Evolutionary conservation across 2,888 invertebrate genomes (phyloP).

Genomic region (Hipparchia sbordonii): DNA sequence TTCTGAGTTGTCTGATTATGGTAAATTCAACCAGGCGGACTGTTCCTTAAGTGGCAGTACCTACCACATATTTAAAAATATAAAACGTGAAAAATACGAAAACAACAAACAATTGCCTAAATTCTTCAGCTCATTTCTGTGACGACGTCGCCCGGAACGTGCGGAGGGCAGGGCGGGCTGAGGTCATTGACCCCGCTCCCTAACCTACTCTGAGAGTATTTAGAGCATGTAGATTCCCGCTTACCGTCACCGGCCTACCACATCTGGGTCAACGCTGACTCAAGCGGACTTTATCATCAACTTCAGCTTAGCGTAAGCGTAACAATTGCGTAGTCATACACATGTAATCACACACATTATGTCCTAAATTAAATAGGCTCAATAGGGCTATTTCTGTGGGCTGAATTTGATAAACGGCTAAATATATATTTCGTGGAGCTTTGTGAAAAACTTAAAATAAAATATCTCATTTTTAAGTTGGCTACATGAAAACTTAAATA

Average conservation of each 20-base stretch:
- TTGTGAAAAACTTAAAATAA: neutral
- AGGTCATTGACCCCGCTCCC: constrained; percentile 74
- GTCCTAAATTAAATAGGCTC: constrained; percentile 31
- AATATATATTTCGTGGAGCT: neutral
- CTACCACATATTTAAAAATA: neutral
- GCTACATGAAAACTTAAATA: too few species aligned
- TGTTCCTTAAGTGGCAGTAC: neutral
- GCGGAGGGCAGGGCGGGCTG: constrained; percentile 59
- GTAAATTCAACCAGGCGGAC: too few species aligned
- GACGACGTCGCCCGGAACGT: constrained; percentile 60
- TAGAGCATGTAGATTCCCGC: constrained; percentile 74
- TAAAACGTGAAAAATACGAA: neutral
- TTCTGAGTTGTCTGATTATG: too few species aligned
- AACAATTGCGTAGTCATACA: constrained; percentile 51
- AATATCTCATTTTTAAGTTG: too few species aligned
- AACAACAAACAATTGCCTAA: neutral
- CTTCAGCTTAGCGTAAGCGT: constrained; percentile 50
- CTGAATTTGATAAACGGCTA: neutral
- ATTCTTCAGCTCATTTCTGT: constrained; percentile 14
- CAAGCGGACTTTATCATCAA: constrained; percentile 72
- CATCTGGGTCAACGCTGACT: constrained; percentile 77
- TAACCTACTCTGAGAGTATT: constrained; percentile 77
- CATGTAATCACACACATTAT: constrained; percentile 32
- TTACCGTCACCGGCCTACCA: constrained; percentile 67
- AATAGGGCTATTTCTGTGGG: constrained; percentile 9